Conservation (phyloP, 2,888 invertebrate species). For the Cylloceria caligata region DNA sequence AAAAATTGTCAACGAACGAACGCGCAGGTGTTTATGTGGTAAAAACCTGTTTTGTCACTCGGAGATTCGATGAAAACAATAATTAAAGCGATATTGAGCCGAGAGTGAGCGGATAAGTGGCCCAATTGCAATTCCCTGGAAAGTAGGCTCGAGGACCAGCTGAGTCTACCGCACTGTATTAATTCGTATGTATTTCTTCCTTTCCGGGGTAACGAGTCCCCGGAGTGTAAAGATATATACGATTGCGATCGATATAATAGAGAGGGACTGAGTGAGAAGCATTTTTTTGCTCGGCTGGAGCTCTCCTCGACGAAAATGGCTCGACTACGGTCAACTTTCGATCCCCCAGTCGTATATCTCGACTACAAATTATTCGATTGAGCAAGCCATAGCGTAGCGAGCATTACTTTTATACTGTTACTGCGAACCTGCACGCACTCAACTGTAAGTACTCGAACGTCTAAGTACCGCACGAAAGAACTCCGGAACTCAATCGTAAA, state of each 20-base stretch:
- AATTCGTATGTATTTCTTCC: constrained; percentile 68
- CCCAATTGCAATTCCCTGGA: constrained; percentile 58
- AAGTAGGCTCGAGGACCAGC: constrained; percentile 64
- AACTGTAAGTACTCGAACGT: background rate
- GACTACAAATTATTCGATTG: constrained; percentile 65
- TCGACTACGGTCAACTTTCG: constrained; percentile 67
- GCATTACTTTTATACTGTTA: constrained; percentile 28
- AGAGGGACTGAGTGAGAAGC: constrained; percentile 41
- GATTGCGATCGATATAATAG: constrained; percentile 62
- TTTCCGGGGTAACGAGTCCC: constrained; percentile 68
- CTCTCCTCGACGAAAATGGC: constrained; percentile 61
- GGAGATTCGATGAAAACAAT: constrained; percentile 1
- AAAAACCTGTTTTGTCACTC: constrained; percentile 19
- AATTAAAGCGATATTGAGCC: constrained; percentile 29
- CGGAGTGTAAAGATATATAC: constrained; percentile 61
- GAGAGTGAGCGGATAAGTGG: constrained; percentile 49
- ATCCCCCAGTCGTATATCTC: constrained; percentile 54
- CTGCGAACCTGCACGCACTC: constrained; percentile 10
- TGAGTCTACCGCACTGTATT: constrained; percentile 54
- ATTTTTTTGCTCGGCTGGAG: constrained; percentile 18
- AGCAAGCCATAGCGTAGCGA: constrained; percentile 45
- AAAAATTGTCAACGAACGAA: background rate
- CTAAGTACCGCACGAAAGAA: constrained; percentile 6
- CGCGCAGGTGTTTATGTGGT: background rate
- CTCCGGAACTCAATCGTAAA: constrained; percentile 41